Conservation (phyloP, 2,797 vertebrate genomes). For the Eospalax fontanierii region DNA sequence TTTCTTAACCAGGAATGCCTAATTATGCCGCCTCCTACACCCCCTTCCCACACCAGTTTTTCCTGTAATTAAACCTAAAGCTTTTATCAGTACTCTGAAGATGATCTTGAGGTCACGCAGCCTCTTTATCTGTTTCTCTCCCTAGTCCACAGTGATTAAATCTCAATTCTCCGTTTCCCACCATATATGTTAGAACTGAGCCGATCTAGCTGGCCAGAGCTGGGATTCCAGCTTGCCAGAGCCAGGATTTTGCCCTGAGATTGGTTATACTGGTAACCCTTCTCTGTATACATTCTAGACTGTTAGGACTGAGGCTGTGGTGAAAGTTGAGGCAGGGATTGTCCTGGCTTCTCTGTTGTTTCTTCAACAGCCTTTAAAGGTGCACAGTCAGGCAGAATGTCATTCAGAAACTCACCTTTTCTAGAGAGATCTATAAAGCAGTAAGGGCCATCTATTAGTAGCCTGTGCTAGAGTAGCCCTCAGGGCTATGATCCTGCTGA, state of each 20-base stretch:
- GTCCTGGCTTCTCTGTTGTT: background rate
- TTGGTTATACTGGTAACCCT: background rate
- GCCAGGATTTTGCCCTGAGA: background rate
- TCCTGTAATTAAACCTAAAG: background rate
- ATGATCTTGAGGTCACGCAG: background rate
- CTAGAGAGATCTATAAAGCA: background rate
- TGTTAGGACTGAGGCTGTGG: background rate
- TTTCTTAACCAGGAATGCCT: background rate
- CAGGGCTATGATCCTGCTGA: background rate
- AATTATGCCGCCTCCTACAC: background rate
- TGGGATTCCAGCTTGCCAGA: background rate
- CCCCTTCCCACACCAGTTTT: background rate
- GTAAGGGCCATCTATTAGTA: background rate
- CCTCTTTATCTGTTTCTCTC: background rate
- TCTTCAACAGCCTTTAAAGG: background rate
- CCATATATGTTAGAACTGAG: too few species aligned
- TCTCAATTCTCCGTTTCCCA: background rate
- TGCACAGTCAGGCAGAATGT: background rate
- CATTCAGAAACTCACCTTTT: background rate
- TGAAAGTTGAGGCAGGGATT: background rate
- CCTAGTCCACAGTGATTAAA: background rate
- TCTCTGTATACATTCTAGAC: background rate
- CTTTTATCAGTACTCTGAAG: background rate
- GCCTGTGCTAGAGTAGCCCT: background rate
- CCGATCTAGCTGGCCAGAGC: background rate